phyloP scores from a whole-genome alignment of 2,797 vertebrate genomes.

The Callimico goeldii region DNA sequence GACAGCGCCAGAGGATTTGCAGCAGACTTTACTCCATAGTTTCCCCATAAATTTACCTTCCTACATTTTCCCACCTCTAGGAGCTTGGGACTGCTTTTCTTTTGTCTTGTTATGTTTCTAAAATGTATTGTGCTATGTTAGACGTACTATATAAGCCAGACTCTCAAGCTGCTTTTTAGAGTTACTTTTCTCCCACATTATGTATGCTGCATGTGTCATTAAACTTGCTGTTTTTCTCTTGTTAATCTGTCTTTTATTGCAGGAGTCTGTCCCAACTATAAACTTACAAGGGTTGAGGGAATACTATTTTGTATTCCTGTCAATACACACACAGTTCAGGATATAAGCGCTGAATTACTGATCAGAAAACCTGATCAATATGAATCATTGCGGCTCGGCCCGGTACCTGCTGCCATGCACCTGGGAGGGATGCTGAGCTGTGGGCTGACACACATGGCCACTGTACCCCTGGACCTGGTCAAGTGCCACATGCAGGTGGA shows the following conservation, averaged over 20 bases:
- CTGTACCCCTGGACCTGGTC: conserved; percentile 61
- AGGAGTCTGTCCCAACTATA: neutral
- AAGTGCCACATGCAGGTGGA: conserved; percentile 67
- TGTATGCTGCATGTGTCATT: neutral
- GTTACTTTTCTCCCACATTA: neutral
- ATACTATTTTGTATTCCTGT: neutral
- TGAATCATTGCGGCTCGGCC: neutral
- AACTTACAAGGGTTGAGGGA: neutral
- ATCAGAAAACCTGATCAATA: neutral
- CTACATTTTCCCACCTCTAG: neutral
- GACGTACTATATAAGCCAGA: neutral
- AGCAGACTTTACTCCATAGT: neutral
- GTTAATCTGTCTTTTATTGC: neutral
- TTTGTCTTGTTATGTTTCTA: neutral
- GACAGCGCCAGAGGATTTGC: neutral
- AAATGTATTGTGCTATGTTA: neutral
- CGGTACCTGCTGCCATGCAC: conserved; percentile 48
- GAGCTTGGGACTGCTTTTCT: neutral
- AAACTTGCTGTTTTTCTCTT: neutral
- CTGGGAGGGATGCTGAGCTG: conserved; percentile 64
- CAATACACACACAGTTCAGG: neutral
- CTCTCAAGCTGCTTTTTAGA: neutral
- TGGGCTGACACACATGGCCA: conserved; percentile 49
- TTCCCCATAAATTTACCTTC: neutral
- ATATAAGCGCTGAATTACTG: conserved; percentile 23